These are phyloP conservation scores for Cirrhinus molitorella DNA, from an alignment of 2,797 vertebrate genomes.

Conservation along the genomic window DNA sequence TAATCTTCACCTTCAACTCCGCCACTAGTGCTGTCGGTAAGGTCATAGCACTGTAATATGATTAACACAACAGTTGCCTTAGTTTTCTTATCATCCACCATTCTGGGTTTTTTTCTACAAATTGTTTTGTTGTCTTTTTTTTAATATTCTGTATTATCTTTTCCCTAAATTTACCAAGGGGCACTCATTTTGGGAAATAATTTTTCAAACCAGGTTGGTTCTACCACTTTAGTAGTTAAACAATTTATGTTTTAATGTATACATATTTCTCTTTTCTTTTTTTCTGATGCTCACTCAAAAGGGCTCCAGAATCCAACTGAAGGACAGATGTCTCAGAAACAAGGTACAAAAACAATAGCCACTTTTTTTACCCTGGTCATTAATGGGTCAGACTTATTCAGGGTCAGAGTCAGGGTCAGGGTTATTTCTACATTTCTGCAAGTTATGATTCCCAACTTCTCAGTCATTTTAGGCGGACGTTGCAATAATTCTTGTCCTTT, in stretches of 20 bases:
- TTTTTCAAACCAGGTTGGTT: not conserved
- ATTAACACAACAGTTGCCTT: not conserved
- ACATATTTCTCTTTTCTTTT: not conserved
- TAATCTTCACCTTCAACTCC: constrained; percentile 4
- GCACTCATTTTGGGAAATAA: not conserved
- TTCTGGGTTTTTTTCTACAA: no score
- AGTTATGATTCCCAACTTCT: not conserved
- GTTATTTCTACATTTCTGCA: no score
- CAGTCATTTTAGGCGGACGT: not conserved
- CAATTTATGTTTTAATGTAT: not conserved
- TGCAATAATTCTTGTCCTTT: not conserved
- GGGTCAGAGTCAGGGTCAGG: no score
- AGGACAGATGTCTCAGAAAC: not conserved
- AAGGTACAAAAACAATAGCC: not conserved
- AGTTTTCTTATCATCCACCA: not conserved
- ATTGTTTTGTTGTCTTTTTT: not conserved
- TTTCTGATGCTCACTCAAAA: not conserved
- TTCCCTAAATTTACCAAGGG: not conserved
- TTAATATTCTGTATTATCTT: not conserved
- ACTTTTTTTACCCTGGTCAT: no score
- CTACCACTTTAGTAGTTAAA: no score
- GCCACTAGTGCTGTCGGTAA: not conserved
- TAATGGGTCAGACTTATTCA: not conserved
- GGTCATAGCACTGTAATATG: not conserved
- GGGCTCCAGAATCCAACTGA: no score